Base-by-base conservation (phyloP, 1,140 invertebrate species). In the Drosophila albomicans region DNA sequence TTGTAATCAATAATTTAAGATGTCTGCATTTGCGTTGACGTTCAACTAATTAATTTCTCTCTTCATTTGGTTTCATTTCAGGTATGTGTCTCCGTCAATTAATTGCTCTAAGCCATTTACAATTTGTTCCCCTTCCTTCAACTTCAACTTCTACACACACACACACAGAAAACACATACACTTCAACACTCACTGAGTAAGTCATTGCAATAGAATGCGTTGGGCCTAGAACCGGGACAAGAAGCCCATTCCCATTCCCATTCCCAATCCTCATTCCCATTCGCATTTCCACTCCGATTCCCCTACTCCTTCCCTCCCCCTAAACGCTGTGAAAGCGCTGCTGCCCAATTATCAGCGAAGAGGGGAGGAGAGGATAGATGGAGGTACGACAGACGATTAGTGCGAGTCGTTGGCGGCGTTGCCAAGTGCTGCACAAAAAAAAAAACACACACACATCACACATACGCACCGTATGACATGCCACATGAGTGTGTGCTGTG, bases 401-500 rank as follows among this genome's bases (percentile, higher is more conserved):
- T 75, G 72, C 58, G 66, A 75, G 57, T 46, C 66, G 57, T 46
- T 58, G 49, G 45, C 54, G 73, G 54, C 61, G 73, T 75, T 75
- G 73, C 73, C 73, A 75, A 75, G 61, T 68, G 73, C 67, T 52
- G 32, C 45, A 51, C 16, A 38, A 38, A 38, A 32, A 32, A 32
- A 32, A 32, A 7, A 8, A 56, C 30, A 32, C 57, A 38, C 65
- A 64, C 58, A 45, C 45, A 56, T 15, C 28, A 68, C 32, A 58
- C 16, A 58, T 25, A 20, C 35, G n/a, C 51, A 45, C 49, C 38
- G 25, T 28, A 48, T 72, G 78, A 81, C 78, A 76, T 74, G 73
- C 71, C 73, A 79, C 73, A 81, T 77, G 76, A 81, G 78, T 65
- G 64, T 61, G 75, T 73, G 63, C 7, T 35, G 8, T 7, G 48